These are phyloP conservation scores for Chamaetylas fuelleborni DNA, from an alignment of 2,113 vertebrate species.

Conservation along the genomic window DNA sequence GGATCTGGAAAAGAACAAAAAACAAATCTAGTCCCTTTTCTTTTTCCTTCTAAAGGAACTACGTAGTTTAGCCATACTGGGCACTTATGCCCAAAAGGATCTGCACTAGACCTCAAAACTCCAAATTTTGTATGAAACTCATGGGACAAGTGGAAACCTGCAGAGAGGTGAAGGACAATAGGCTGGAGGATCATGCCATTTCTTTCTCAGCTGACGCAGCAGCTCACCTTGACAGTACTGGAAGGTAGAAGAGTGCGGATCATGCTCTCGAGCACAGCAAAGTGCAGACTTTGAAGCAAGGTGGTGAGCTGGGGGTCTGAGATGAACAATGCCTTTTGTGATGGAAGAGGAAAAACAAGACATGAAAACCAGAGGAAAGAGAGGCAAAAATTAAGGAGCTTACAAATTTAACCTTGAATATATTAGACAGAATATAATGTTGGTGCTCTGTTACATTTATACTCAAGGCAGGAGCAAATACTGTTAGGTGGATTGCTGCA, in stretches of 20 bases:
- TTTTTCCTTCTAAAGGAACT: neutral
- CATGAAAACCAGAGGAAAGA: neutral
- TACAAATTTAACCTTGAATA: neutral
- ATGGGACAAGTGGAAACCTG: neutral
- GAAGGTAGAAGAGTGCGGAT: neutral
- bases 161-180: neutral
- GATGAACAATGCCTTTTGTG: neutral
- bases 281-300: neutral
- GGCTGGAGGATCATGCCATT: neutral
- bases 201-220: neutral
- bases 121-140: neutral
- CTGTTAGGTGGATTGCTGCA: constrained; percentile 7
- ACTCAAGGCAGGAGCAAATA: neutral
- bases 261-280: neutral
- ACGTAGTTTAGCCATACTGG: neutral
- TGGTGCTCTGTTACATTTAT: neutral
- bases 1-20: neutral
- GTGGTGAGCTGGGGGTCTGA: neutral
- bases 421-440: neutral
- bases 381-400: neutral
- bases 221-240: neutral
- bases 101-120: neutral
- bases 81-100: neutral
- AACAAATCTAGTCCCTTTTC: neutral
- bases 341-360: neutral